Evolutionary conservation across 1,140 invertebrate species (phyloP).

Genomic region (Trypoxylus dichotomus): DNA sequence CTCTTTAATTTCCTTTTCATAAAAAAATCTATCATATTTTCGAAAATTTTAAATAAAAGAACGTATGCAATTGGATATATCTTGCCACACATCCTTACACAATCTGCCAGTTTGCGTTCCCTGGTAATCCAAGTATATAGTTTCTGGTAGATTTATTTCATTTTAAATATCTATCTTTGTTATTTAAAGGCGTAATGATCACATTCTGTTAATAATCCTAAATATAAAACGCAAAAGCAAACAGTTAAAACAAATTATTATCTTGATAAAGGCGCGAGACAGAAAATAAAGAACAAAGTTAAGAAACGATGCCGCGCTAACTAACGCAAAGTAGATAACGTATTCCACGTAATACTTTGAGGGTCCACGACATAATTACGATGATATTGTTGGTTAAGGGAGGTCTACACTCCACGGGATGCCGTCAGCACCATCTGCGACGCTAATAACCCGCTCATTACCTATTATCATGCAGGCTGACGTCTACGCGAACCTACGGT

Average conservation of each 20-base stretch:
- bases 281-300: not conserved
- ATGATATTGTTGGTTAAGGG: conserved; percentile 40
- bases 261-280: not conserved
- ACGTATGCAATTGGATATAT: too few relatives aligned
- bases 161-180: too few relatives aligned
- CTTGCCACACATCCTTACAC: too few relatives aligned
- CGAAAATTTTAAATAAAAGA: too few relatives aligned
- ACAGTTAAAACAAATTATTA: not conserved
- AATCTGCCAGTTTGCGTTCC: too few relatives aligned
- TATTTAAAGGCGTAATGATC: too few relatives aligned
- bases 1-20: too few relatives aligned
- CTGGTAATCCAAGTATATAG: too few relatives aligned
- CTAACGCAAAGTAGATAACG: conserved; percentile 8
- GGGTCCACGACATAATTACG: conserved; percentile 37
- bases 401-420: conserved; percentile 36
- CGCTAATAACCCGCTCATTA: conserved; percentile 49
- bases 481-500: conserved; percentile 38
- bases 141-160: too few relatives aligned
- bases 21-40: too few relatives aligned
- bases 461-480: conserved; percentile 46
- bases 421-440: conserved; percentile 44
- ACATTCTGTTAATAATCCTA: not conserved
- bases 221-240: not conserved
- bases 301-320: not conserved
- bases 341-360: not conserved